These are phyloP conservation scores for Dexiosoma caninum DNA, from an alignment of 2,888 invertebrate genomes.

Conservation along the genomic window DNA sequence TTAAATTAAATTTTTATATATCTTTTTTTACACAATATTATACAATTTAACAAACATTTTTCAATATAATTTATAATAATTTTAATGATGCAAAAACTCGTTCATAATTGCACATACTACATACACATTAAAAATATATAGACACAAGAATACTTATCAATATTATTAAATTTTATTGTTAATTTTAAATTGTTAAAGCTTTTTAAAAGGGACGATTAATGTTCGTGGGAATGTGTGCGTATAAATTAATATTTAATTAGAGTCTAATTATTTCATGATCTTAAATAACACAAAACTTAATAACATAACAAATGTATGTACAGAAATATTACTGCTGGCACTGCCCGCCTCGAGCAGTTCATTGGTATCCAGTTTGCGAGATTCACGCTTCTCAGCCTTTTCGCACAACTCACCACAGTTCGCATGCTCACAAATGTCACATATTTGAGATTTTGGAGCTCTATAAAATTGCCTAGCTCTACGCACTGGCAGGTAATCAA, in stretches of 20 bases:
- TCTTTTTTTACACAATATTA: slow-evolving; percentile 27
- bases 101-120: slow-evolving; percentile 18
- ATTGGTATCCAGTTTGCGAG: slow-evolving; percentile 65
- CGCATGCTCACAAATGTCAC: slow-evolving; percentile 89
- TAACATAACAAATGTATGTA: slow-evolving; percentile 6
- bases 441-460: slow-evolving; percentile 83
- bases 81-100: slow-evolving; percentile 42
- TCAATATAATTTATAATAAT: slow-evolving; percentile 28
- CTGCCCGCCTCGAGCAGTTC: slow-evolving; percentile 33
- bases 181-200: slow-evolving; percentile 39
- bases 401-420: slow-evolving; percentile 78
- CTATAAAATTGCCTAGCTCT: slow-evolving; percentile 90
- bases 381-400: slow-evolving; percentile 74
- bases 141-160: slow-evolving; percentile 10
- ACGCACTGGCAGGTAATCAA: slow-evolving; percentile 80
- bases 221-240: slow-evolving; percentile 6
- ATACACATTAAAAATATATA: no score
- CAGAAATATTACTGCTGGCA: neutral
- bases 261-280: slow-evolving; percentile 11
- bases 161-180: slow-evolving; percentile 25
- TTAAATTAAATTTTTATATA: slow-evolving; percentile 24
- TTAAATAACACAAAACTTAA: slow-evolving; percentile 6
- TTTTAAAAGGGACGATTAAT: neutral
- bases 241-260: slow-evolving; percentile 8
- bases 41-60: neutral